These are phyloP conservation scores for Ammodytes marinus DNA, from an alignment of 2,113 vertebrate genomes.

Conservation along the genomic window DNA sequence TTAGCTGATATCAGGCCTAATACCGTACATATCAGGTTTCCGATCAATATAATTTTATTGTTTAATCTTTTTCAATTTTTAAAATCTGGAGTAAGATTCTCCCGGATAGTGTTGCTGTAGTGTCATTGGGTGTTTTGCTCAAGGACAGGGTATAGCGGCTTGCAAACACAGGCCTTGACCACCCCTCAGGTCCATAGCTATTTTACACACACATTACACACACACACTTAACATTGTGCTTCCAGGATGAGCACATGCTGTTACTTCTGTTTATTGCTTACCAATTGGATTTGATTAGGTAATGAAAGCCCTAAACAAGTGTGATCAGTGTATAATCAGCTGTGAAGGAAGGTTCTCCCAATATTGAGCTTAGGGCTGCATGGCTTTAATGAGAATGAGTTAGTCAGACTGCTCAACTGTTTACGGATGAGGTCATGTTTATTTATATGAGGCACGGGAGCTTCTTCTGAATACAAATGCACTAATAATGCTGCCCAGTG, in stretches of 20 bases:
- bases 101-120: neutral
- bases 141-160: neutral
- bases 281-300: conserved; percentile 62
- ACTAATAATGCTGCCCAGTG: conserved; percentile 28
- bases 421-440: conserved; percentile 72
- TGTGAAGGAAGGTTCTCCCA: conserved; percentile 38
- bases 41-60: neutral
- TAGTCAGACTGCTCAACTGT: conserved; percentile 51
- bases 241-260: conserved; percentile 21
- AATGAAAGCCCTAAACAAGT: conserved; percentile 66
- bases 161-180: neutral
- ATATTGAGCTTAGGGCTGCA: conserved; percentile 19
- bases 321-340: conserved; percentile 52
- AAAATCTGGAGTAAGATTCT: neutral
- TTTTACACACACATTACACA: conserved; percentile 20
- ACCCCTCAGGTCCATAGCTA: neutral
- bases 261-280: conserved; percentile 56
- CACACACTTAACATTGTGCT: conserved; percentile 12
- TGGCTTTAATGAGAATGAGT: conserved; percentile 51
- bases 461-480: conserved; percentile 60
- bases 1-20: neutral
- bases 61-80: neutral
- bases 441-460: conserved; percentile 59
- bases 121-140: neutral
- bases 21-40: neutral